These are phyloP conservation scores for Iphiclides podalirius DNA, from an alignment of 2,888 invertebrate genomes.

Conservation along the genomic window DNA sequence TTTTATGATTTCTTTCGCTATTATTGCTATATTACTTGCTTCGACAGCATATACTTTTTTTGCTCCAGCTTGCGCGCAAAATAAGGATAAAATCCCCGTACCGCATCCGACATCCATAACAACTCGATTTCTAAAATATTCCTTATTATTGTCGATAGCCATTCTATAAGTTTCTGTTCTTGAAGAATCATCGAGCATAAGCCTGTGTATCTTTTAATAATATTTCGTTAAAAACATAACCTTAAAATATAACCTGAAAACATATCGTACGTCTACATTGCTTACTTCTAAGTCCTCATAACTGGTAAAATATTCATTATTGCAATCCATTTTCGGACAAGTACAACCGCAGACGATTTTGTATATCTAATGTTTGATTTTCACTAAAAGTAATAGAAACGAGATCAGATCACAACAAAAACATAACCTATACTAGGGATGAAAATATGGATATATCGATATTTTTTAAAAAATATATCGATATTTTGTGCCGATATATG, in stretches of 20 bases:
- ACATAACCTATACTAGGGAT: no score
- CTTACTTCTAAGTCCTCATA: slow-evolving; percentile 88
- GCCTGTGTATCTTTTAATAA: slow-evolving; percentile 83
- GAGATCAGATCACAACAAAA: no score
- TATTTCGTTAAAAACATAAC: not conserved
- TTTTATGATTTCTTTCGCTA: slow-evolving; percentile 83
- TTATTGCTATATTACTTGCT: slow-evolving; percentile 85
- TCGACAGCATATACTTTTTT: slow-evolving; percentile 91
- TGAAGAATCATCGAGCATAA: slow-evolving; percentile 88
- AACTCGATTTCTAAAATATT: slow-evolving; percentile 86
- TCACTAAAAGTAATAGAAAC: no score
- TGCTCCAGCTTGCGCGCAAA: slow-evolving; percentile 95
- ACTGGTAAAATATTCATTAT: slow-evolving; percentile 82
- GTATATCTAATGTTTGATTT: no score
- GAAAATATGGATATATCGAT: no score
- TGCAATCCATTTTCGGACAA: slow-evolving; percentile 36
- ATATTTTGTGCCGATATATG: no score
- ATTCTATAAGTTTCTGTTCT: slow-evolving; percentile 89
- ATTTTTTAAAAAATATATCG: no score
- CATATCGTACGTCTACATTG: not conserved
- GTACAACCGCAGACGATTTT: no score
- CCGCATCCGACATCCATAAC: slow-evolving; percentile 94
- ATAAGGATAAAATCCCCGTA: slow-evolving; percentile 93
- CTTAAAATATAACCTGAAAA: not conserved
- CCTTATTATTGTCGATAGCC: slow-evolving; percentile 85